Conservation (phyloP, 1,140 invertebrate genomes). For the Schlechtendalia chinensis region DNA sequence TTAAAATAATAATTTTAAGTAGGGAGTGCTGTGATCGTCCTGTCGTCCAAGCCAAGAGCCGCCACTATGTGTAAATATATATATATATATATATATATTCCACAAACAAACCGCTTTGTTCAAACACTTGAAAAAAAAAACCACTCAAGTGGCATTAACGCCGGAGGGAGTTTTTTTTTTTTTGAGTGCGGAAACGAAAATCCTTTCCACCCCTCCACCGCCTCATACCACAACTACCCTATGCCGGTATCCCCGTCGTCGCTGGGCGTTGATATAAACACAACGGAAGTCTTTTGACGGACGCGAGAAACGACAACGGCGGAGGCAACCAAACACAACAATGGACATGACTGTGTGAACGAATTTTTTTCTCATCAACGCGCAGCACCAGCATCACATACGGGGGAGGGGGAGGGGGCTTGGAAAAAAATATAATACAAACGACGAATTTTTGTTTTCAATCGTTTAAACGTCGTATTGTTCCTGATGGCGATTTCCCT, state of each 20-base stretch:
- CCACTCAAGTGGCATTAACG: conserved; percentile 41
- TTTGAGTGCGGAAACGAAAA: conserved; percentile 36
- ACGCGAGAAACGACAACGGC: conserved; percentile 5
- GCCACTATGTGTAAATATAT: no score
- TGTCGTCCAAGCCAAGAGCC: no score
- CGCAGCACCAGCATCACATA: no score
- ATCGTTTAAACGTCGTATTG: neutral
- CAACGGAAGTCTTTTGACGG: conserved; percentile 37
- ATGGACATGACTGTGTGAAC: conserved; percentile 24
- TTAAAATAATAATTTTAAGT: no score
- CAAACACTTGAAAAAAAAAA: conserved; percentile 45
- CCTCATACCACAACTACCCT: no score
- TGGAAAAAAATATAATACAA: no score
- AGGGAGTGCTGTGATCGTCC: no score
- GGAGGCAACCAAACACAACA: conserved; percentile 8
- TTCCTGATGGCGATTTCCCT: neutral
- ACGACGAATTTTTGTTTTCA: neutral
- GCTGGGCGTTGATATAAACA: neutral
- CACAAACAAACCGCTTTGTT: conserved; percentile 47
- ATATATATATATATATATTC: neutral
- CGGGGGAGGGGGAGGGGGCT: no score
- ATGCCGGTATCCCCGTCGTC: neutral
- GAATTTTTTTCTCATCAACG: neutral
- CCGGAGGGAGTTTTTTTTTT: conserved; percentile 32
- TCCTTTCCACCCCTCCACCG: neutral